Conservation (phyloP, 2,113 vertebrate species). For the Parus major region DNA sequence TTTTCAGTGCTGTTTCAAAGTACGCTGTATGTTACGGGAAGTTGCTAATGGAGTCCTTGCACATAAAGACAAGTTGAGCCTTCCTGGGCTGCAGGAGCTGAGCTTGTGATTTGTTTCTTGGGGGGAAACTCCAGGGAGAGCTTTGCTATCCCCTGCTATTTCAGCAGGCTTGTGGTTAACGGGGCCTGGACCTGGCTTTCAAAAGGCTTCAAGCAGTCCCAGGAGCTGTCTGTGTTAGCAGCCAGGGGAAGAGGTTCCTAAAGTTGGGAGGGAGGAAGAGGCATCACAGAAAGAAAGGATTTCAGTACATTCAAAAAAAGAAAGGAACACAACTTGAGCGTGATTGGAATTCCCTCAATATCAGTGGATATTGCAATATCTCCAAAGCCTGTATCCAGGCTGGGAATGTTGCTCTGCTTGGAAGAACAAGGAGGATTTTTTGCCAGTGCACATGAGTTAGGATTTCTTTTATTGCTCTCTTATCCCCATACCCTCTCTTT, state of each 20-base stretch:
- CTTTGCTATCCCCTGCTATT: not conserved
- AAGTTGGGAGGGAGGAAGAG: not conserved
- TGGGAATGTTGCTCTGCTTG: not conserved
- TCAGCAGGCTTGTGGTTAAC: not conserved
- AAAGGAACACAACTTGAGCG: not conserved
- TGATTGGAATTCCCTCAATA: not conserved
- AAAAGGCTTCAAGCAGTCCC: not conserved
- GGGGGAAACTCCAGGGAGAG: not conserved
- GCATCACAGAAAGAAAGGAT: not conserved
- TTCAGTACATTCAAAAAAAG: not conserved
- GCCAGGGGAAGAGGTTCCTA: not conserved
- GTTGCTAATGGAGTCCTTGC: slow-evolving; percentile 45
- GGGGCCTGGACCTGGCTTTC: not conserved
- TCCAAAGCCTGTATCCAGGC: not conserved
- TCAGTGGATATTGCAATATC: not conserved
- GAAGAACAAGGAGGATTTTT: not conserved
- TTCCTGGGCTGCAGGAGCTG: not conserved
- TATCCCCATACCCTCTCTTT: not conserved
- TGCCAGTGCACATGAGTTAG: not conserved
- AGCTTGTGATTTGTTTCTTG: not conserved
- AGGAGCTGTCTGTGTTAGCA: not conserved
- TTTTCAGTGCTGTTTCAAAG: not conserved
- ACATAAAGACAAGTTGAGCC: not conserved
- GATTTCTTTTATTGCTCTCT: not conserved
- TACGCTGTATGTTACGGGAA: not conserved